Conservation (phyloP, 2,113 vertebrate species). For the Naja naja region DNA sequence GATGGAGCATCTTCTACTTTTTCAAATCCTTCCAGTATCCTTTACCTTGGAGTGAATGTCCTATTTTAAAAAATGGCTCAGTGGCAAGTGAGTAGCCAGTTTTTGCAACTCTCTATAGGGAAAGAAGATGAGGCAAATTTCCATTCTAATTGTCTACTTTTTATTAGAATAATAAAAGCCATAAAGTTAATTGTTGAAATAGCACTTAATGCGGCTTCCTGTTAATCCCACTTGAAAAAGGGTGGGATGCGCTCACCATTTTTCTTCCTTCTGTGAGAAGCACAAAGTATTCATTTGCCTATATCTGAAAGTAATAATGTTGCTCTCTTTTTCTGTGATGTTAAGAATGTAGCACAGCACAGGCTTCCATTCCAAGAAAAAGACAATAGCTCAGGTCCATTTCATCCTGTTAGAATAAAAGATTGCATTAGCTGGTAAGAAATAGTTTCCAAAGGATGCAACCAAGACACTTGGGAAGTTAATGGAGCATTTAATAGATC, state of each 20-base stretch:
- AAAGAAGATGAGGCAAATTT: not conserved
- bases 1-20: conserved; percentile 99
- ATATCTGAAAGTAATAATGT: not conserved
- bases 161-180: not conserved
- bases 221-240: not conserved
- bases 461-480: rapidly evolving
- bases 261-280: not conserved
- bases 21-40: conserved; percentile 98
- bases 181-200: not conserved
- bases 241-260: not conserved
- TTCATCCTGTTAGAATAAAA: rapidly evolving
- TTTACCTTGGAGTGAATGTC: conserved; percentile 94
- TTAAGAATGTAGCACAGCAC: not conserved
- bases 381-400: not conserved
- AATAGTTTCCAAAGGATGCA: not conserved
- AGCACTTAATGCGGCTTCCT: not conserved
- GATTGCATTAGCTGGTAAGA: rapidly evolving
- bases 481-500: not conserved
- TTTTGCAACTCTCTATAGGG: not conserved
- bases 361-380: not conserved
- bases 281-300: not conserved
- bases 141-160: not conserved
- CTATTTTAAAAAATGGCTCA: conserved; percentile 81
- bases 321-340: not conserved
- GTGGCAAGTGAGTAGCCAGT: conserved; percentile 76